Conservation (phyloP, 2,888 invertebrate genomes). For the Fragum fragum region DNA sequence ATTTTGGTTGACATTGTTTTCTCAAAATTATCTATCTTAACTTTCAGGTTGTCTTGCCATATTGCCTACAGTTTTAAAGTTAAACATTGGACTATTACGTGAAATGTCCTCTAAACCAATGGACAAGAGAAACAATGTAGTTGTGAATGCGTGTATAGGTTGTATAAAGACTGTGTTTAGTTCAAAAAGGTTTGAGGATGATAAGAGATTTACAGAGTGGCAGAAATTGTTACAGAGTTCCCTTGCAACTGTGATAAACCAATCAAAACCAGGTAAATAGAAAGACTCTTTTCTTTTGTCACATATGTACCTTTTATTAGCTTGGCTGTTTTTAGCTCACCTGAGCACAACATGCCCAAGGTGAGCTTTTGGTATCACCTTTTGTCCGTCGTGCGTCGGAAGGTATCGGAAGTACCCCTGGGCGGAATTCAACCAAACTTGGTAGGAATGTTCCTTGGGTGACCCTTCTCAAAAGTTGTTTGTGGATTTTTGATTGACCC, state of each 20-base stretch:
- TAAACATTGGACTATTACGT: slow-evolving; percentile 95
- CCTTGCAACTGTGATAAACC: slow-evolving; percentile 95
- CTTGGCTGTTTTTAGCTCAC: too few species aligned
- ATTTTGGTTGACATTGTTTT: too few species aligned
- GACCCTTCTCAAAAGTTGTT: too few species aligned
- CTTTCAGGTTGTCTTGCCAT: slow-evolving; percentile 30
- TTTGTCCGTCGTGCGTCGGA: too few species aligned
- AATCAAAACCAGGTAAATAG: slow-evolving; percentile 88
- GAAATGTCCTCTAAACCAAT: slow-evolving; percentile 91
- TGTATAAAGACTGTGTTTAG: slow-evolving; percentile 90
- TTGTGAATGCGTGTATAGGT: slow-evolving; percentile 92
- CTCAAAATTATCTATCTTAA: too few species aligned
- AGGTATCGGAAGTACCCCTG: too few species aligned
- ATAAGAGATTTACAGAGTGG: slow-evolving; percentile 89
- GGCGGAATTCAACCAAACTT: too few species aligned
- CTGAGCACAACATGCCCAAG: too few species aligned
- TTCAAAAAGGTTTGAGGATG: slow-evolving; percentile 89
- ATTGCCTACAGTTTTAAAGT: slow-evolving; percentile 96
- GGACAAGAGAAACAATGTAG: slow-evolving; percentile 88
- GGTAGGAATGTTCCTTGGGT: too few species aligned
- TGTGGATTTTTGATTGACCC: too few species aligned
- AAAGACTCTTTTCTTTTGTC: slow-evolving; percentile 24
- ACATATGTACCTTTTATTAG: too few species aligned
- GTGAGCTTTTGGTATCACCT: too few species aligned
- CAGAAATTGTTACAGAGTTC: slow-evolving; percentile 94